These are phyloP conservation scores for Diarsia mendica DNA, from an alignment of 2,888 invertebrate genomes.

Conservation along the genomic window DNA sequence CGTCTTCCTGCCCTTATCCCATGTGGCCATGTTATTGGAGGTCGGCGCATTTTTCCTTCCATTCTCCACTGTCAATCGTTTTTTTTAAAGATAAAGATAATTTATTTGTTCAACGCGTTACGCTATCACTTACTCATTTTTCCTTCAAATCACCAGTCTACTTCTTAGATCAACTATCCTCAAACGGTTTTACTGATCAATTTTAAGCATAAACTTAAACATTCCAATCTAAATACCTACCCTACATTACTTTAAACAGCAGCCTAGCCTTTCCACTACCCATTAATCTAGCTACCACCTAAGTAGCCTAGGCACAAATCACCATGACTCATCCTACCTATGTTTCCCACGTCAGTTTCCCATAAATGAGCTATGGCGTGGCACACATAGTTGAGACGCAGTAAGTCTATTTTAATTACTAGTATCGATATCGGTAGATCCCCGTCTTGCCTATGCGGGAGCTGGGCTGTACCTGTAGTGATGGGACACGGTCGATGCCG, in stretches of 20 bases:
- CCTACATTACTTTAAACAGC: not conserved
- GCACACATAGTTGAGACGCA: constrained; percentile 74
- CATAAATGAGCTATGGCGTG: constrained; percentile 52
- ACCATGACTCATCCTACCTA: constrained; percentile 41
- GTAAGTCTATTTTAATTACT: constrained; percentile 90
- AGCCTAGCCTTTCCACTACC: constrained; percentile 3
- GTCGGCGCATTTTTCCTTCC: too few species aligned
- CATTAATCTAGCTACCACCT: constrained; percentile 5
- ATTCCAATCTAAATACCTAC: constrained; percentile 1
- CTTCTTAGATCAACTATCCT: not conserved
- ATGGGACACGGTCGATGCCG: constrained; percentile 70
- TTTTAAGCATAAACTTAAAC: not conserved
- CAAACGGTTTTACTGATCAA: not conserved
- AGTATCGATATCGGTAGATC: constrained; percentile 89
- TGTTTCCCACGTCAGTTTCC: constrained; percentile 56
- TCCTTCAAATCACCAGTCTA: not conserved
- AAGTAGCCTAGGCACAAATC: not conserved
- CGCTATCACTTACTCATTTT: too few species aligned
- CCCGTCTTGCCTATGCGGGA: constrained; percentile 88
- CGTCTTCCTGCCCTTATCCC: too few species aligned
- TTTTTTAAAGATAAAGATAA: too few species aligned
- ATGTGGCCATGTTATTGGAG: too few species aligned
- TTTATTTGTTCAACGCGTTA: too few species aligned
- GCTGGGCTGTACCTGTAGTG: constrained; percentile 85
- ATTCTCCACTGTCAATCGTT: too few species aligned